phyloP scores from a whole-genome alignment of 2,797 vertebrate species.

The Aplochiton taeniatus region DNA sequence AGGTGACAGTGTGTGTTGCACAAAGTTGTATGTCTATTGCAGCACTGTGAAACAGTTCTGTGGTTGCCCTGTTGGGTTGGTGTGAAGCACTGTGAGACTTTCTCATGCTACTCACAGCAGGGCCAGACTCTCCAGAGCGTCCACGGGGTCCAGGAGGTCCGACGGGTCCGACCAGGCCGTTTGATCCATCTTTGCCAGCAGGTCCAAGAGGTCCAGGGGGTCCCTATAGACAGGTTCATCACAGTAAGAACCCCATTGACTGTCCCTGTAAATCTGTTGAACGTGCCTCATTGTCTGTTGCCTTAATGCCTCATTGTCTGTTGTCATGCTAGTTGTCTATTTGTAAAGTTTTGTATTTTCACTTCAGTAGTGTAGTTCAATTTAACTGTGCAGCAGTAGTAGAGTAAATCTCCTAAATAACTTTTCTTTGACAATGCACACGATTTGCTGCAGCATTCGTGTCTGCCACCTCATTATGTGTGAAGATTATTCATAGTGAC shows the following conservation, averaged over 20 bases:
- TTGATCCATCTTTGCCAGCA: slow-evolving; percentile 92
- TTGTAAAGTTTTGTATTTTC: background rate
- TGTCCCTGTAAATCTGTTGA: background rate
- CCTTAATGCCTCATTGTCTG: background rate
- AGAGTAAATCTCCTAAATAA: too few relatives aligned
- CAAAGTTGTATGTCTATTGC: background rate
- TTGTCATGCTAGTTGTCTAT: background rate
- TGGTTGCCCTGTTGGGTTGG: too few relatives aligned
- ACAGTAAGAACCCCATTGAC: background rate
- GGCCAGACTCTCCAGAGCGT: slow-evolving; percentile 90
- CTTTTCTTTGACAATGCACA: background rate
- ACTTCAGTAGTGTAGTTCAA: too few relatives aligned
- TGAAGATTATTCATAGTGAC: slow-evolving; percentile 52
- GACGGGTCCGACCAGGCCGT: slow-evolving; percentile 88
- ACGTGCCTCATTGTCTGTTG: background rate
- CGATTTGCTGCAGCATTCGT: too few relatives aligned
- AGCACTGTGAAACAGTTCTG: too few relatives aligned
- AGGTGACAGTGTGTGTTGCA: background rate
- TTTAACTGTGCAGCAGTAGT: too few relatives aligned
- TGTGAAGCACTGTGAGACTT: too few relatives aligned
- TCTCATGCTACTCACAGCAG: slow-evolving; percentile 79
- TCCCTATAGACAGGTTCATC: slow-evolving; percentile 75
- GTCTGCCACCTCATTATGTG: slow-evolving; percentile 36
- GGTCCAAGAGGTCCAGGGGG: slow-evolving; percentile 86
- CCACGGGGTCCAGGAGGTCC: slow-evolving; percentile 94